Percentiles rank a stretch among this genome's conserved stretches.
These are phyloP conservation scores for Pseudonaja textilis DNA, from an alignment of 2,113 vertebrate genomes.

Conservation along the genomic window DNA sequence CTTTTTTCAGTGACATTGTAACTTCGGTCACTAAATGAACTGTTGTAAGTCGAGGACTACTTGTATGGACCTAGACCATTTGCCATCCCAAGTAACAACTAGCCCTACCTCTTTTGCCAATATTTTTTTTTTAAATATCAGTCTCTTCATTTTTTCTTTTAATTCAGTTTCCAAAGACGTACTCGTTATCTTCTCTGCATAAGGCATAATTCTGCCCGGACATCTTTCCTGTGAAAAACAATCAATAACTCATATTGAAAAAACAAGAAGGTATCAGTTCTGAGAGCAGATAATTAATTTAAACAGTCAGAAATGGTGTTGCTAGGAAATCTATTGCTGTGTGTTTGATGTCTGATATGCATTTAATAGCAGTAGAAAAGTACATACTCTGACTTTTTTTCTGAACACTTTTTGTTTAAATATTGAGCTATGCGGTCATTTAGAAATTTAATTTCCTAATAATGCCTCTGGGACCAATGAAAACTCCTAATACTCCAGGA, in stretches of 20 bases:
- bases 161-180: not conserved
- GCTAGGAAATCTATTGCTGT: not conserved
- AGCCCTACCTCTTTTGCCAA: not conserved
- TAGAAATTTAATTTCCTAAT: not conserved
- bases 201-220: not conserved
- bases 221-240: not conserved
- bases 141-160: not conserved
- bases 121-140: not conserved
- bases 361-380: not conserved
- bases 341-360: not conserved
- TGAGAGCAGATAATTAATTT: not conserved
- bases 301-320: not conserved
- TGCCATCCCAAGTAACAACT: not conserved
- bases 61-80: not conserved
- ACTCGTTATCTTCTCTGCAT: not conserved
- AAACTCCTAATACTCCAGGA: not conserved
- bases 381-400: not conserved
- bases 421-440: not conserved
- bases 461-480: not conserved
- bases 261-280: not conserved
- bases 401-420: not conserved
- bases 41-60: not conserved
- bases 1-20: not conserved
- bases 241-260: not conserved
- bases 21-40: not conserved